Percentiles rank a stretch among this genome's conserved stretches.
phyloP scores from a whole-genome alignment of 2,113 vertebrate genomes.

The Rhipidura dahli region DNA sequence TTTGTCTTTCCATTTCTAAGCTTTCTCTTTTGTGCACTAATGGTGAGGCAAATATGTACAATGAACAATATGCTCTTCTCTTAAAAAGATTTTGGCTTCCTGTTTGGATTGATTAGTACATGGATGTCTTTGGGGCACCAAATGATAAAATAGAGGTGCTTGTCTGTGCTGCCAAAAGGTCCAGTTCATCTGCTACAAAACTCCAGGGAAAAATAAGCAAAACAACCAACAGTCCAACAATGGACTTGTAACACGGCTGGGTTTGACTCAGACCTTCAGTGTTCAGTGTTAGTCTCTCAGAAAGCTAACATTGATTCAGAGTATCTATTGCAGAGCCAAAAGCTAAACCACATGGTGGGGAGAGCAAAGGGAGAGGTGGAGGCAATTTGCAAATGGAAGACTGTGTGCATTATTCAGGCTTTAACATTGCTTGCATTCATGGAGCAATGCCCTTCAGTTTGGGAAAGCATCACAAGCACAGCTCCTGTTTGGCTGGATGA shows the following conservation, averaged over 20 bases:
- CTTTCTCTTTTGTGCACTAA: neutral
- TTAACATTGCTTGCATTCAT: constrained; percentile 70
- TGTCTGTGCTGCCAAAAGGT: neutral
- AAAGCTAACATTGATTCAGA: constrained; percentile 56
- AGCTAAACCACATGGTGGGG: constrained; percentile 50
- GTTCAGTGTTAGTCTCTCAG: neutral
- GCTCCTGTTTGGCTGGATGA: constrained; percentile 42
- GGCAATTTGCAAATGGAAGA: constrained; percentile 25
- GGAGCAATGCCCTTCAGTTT: constrained; percentile 46
- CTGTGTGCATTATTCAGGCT: constrained; percentile 64
- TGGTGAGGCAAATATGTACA: neutral
- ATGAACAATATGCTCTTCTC: neutral
- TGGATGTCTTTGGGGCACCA: rapidly evolving
- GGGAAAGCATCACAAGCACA: constrained; percentile 43
- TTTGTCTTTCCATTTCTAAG: neutral
- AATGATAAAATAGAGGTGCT: neutral
- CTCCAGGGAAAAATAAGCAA: neutral
- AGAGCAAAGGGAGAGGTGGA: constrained; percentile 24
- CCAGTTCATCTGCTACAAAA: neutral
- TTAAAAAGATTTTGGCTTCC: neutral
- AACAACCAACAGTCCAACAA: neutral
- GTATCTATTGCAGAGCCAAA: constrained; percentile 37
- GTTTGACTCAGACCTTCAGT: neutral
- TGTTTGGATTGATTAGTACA: neutral
- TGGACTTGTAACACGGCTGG: neutral